Base-by-base conservation (phyloP, 2,113 vertebrate species). In the Myrmophylax atrothorax region DNA sequence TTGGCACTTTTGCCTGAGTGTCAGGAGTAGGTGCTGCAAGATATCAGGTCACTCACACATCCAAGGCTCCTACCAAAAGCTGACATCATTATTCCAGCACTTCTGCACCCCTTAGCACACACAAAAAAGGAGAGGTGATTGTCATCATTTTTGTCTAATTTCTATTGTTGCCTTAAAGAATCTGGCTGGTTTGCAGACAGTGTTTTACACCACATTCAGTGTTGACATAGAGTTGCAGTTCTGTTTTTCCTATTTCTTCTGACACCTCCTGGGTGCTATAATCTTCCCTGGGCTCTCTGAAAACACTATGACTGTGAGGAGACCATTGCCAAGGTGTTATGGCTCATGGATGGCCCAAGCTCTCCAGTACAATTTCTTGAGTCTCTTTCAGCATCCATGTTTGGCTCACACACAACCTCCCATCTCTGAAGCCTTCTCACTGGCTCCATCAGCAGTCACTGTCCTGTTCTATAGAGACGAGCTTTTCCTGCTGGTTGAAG, bases 391-490 rank as follows among this genome's bases (percentile, higher is more conserved):
- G n/a, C 25, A 28, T 14, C 31, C 0, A 0, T 52, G 14, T 56
- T 79, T 66, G 47, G 28, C 69, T 53, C 47, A 33, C 3, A 50
- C 14, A 17, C 3, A 3, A 10, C 5, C 14, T 88, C 19, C 24
- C 0, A 0, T 16, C 29, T 53, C n/a, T 29, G 29, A 69, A 66
- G 16, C 25, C 22, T 74, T 26, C 37, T 69, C 38, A 35, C 47
- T 42, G 31, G 6, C 29, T 22, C 7, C 18, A 35, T 5, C 0
- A 0, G 19, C 33, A 81, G 18, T 9, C 31, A 28, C 35, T 44
- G 12, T 9, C 33, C 62, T 16, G 47, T 79, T 28, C 59, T 52
- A 18, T 1, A 81, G 9, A 77, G n/a, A 26, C 67, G 53, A 59
- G 22, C 4, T 58, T 47, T 49, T 38, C 38, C 55, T 66, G n/a